Evolutionary conservation across 2,888 invertebrate genomes (phyloP), one percentile per base, ranked within the genome.

Genomic region (Trimorus sp.): DNA sequence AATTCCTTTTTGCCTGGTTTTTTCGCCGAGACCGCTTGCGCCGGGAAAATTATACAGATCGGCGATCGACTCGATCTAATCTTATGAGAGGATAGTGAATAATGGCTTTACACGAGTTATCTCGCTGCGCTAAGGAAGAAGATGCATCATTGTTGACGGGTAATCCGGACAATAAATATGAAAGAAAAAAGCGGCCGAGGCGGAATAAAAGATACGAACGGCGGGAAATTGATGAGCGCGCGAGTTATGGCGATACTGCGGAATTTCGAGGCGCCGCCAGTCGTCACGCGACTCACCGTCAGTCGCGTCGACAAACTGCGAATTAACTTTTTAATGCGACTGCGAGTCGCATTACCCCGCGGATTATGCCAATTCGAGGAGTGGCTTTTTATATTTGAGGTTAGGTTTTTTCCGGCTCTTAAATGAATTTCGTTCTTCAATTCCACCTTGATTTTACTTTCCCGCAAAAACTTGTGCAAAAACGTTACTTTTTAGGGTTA

Each of bases 151-250:
- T 79, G 77, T 76, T 79, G 85, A 85, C 82, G 69, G 83, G 73
- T 85, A 84, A 83, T 85, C 79, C 80, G 65, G 71, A 76, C 80
- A 83, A 84, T 84, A 84, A 83, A 84, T 79, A 82, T 68, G 51
- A 45, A 16, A 68, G 53, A 68, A 69, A 79, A 60, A 16, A 42
- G 54, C 16, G 42, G 14, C 26, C 26, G 26, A 69, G 15, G 42
- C 78, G 49, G 51, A 74, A 66, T 62, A 68, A 63, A 71, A 60
- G 37, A 42, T 60, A 42, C 37, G 16, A 65, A 45, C 38, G 79
- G 49, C 45, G 63, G 83, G 84, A 86, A 88, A 88, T 88, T 86
- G 85, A 87, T 84, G 87, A 87, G 84, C 84, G 86, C 84, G 80
- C 83, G 83, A 83, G 81, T 84, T 68, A 76, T 62, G 60, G 75